Base-by-base conservation (phyloP, 2,113 vertebrate genomes). In the Ivindomyrus marchei region DNA sequence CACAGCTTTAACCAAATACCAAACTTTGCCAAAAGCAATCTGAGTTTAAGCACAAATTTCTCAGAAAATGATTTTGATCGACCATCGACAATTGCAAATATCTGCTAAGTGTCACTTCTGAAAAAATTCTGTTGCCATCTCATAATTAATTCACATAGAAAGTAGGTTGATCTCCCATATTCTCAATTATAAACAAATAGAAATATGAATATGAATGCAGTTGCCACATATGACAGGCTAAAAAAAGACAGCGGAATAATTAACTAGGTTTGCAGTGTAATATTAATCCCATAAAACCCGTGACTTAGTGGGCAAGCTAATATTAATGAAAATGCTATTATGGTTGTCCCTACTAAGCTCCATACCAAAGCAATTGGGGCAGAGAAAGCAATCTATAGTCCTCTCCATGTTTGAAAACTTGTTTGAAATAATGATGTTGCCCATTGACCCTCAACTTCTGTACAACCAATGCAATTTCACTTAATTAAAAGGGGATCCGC, bases 351-450 rank as follows among this genome's bases (percentile, higher is more conserved):
- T 39, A 87, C 49, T 53, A 87, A 87, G 49, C n/a, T 39, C 85
- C 27, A 53, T 36, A 53, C 27, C 50, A 87, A 53, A 47, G 27
- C 11, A 39, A 52, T 4, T 53, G 50, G 13, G 50, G 49, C 50
- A 53, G 15, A 87, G 47, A 53, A 87, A 56, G 17, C 49, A 36
- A 87, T 87, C 50, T 21, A 52, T 17, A 47, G 42, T 39, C 27
- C 85, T 27, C 50, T 13, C n/a, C 50, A 52, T 36, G 83, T 53
- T 27, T 50, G 50, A 87, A 87, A 53, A 53, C 85, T 53, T 87
- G 85, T 53, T 87, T 52, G 27, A 53, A 87, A 87, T 87, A 87
- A 87, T 53, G 85, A 87, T 39, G 47, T 58, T 88, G 87, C 56
- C 27, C 87, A 58, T 45, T 88, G 56, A 88, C 56, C 87, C 87